These are phyloP conservation scores for Polypedilum pembai DNA, from an alignment of 1,140 invertebrate genomes.

Conservation along the genomic window DNA sequence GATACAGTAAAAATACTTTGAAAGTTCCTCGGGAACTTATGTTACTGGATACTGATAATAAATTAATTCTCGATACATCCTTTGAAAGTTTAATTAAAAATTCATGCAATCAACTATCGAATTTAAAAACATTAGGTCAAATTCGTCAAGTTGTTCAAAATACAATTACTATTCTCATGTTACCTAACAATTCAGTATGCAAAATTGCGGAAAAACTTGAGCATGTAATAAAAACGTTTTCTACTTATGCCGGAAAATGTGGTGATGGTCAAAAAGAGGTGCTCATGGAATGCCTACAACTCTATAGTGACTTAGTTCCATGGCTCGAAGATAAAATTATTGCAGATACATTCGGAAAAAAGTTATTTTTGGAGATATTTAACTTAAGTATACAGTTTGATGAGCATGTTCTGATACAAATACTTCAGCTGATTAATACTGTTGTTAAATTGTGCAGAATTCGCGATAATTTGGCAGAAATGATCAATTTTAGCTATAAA, in stretches of 20 bases:
- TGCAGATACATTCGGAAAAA: neutral
- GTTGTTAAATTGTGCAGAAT: neutral
- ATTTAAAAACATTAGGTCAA: neutral
- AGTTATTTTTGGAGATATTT: neutral
- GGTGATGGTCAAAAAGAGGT: neutral
- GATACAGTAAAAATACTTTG: neutral
- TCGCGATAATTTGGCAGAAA: neutral
- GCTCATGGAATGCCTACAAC: neutral
- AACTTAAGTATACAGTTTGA: neutral
- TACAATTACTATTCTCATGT: neutral
- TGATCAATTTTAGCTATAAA: neutral
- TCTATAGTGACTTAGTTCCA: neutral
- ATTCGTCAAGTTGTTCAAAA: neutral
- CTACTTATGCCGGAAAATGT: neutral
- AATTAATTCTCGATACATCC: neutral
- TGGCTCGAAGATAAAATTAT: neutral
- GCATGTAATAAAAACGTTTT: neutral
- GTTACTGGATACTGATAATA: neutral
- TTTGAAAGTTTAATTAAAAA: neutral
- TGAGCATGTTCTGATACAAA: neutral
- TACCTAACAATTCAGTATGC: neutral
- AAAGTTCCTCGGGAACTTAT: neutral
- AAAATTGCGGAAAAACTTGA: neutral
- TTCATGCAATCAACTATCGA: neutral
- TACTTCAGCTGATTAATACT: neutral